A percentile compares a stretch with the other conserved stretches of the same genome.
These are phyloP conservation scores for Ceyx melanurus DNA, from an alignment of 2,113 vertebrate genomes.

Conservation along the genomic window DNA sequence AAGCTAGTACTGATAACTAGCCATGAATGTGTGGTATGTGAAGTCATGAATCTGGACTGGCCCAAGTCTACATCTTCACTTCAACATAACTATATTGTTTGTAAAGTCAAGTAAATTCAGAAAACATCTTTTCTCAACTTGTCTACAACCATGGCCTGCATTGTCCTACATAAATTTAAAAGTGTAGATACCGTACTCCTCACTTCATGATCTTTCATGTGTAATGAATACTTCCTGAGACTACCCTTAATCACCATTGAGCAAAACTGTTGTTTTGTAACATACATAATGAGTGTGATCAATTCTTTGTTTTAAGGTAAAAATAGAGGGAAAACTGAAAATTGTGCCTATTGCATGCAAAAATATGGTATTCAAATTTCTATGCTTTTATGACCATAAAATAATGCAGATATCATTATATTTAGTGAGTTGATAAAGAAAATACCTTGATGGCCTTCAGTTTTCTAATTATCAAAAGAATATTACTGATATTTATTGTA, in stretches of 20 bases:
- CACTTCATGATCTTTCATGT: neutral
- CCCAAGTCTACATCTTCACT: neutral
- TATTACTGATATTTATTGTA: neutral
- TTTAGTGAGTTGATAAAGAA: neutral
- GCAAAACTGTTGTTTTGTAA: neutral
- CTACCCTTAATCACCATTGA: neutral
- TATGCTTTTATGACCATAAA: neutral
- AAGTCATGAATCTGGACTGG: neutral
- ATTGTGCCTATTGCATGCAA: neutral
- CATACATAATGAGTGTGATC: neutral
- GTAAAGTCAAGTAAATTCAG: neutral
- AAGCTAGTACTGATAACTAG: neutral
- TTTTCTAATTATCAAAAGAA: neutral
- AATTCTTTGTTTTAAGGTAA: neutral
- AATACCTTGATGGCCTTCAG: neutral
- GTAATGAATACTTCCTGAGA: neutral
- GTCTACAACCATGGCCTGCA: neutral
- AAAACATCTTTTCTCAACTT: neutral
- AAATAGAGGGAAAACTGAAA: neutral
- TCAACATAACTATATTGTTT: fast-evolving
- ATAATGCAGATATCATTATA: neutral
- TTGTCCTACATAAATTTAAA: neutral
- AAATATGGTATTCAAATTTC: neutral
- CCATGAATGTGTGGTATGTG: fast-evolving
- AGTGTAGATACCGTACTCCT: neutral